Base-by-base conservation (phyloP, 2,113 vertebrate species). In the Smithornis capensis region DNA sequence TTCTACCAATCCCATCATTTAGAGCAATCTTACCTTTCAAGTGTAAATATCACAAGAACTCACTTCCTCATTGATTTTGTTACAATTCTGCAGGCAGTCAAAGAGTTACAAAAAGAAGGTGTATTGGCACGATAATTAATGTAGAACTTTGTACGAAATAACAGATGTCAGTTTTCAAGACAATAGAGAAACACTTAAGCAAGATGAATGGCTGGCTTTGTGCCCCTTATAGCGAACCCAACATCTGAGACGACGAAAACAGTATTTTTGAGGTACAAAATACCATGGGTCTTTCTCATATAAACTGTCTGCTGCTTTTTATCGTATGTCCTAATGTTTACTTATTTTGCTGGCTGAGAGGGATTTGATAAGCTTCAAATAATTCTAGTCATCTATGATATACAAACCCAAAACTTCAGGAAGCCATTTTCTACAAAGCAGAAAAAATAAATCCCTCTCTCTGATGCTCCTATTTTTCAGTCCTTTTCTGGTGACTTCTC, bases 361-460 rank as follows among this genome's bases (percentile, higher is more conserved):
- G 49, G 38, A 92, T 96, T 92, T 95, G 82, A 83, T 95, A 94
- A 94, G 70, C 60, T 89, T 35, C 40, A 92, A 94, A 94, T 84
- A 86, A 94, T 91, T 87, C n/a, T 77, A 94, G 70, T 73, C 18
- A 82, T 65, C 40, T 80, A 55, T 44, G 86, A 92, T 67, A 94
- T 49, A 65, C 73, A 85, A 93, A 95, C 52, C 47, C 70, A 92
- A 80, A 94, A 94, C 77, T 82, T 94, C 70, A 73, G 59, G 77
- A 94, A 96, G 53, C 49, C 65, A 79, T 47, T 89, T 95, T 92
- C 73, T 68, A 93, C 47, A 69, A 87, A 95, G 74, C 56, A 83
- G 38, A 76, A 49, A 91, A 84, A 93, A 79, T 45, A 78, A 83
- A 95, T 87, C 57, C 53, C 22, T 82, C 75, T 90, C 24, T 81